A percentile compares a stretch with the other conserved stretches of the same genome.
Conservation (phyloP, 1,140 invertebrate species). For the Arion vulgaris region DNA sequence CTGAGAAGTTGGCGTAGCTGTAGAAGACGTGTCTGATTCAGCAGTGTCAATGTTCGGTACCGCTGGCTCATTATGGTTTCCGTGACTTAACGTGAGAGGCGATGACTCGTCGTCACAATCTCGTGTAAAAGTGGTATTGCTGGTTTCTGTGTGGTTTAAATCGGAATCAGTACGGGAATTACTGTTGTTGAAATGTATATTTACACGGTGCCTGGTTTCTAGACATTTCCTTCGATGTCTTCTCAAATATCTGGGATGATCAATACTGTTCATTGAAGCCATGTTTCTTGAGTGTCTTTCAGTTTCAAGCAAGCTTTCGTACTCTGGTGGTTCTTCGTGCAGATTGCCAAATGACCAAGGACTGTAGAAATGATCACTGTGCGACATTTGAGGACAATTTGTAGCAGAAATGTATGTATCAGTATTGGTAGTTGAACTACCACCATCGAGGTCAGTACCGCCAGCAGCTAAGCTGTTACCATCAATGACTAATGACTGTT, state of each 20-base stretch:
- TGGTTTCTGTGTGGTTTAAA: background rate
- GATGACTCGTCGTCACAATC: background rate
- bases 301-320: background rate
- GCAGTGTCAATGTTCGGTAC: background rate
- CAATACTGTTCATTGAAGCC: background rate
- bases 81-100: background rate
- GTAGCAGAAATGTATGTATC: background rate
- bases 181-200: background rate
- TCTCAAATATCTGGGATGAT: background rate
- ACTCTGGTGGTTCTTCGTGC: background rate
- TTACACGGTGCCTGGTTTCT: background rate
- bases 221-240: background rate
- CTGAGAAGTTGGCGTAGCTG: background rate
- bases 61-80: background rate
- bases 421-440: background rate
- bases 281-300: background rate
- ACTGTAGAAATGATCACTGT: background rate
- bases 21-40: background rate
- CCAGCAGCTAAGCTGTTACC: too few relatives aligned
- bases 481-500: too few relatives aligned
- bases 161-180: too few relatives aligned
- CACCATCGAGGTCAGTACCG: too few relatives aligned
- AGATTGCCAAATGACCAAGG: background rate
- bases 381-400: background rate
- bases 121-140: background rate